Evolutionary conservation across 2,888 invertebrate genomes (phyloP).

Genomic region (Notodonta ziczac): DNA sequence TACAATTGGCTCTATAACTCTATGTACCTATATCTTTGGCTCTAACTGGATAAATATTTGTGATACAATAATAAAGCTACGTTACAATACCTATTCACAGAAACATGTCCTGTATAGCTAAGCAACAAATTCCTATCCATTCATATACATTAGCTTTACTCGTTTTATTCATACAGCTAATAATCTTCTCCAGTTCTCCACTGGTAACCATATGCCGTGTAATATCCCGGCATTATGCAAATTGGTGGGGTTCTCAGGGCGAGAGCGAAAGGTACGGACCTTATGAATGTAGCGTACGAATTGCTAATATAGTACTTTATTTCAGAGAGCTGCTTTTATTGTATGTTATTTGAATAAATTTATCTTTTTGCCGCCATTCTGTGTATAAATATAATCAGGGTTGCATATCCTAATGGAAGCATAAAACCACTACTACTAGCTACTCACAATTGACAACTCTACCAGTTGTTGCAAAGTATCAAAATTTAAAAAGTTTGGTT

Average conservation of each 20-base stretch:
- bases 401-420: not conserved
- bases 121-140: not conserved
- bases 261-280: not conserved
- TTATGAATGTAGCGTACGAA: not conserved
- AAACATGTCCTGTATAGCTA: no score
- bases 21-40: no score
- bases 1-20: no score
- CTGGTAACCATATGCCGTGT: not conserved
- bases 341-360: not conserved
- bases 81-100: no score
- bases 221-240: not conserved
- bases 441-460: no score
- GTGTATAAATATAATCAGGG: not conserved
- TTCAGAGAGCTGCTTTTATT: not conserved
- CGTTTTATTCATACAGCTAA: slow-evolving; percentile 3
- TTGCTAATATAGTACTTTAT: not conserved
- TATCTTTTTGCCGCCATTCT: not conserved
- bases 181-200: not conserved
- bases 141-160: not conserved
- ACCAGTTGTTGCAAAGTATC: no score
- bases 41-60: no score
- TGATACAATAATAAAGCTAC: no score
- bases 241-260: not conserved
- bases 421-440: no score
- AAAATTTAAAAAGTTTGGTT: no score